These are phyloP conservation scores for Macquaria australasica DNA, from an alignment of 2,113 vertebrate genomes.

Conservation along the genomic window DNA sequence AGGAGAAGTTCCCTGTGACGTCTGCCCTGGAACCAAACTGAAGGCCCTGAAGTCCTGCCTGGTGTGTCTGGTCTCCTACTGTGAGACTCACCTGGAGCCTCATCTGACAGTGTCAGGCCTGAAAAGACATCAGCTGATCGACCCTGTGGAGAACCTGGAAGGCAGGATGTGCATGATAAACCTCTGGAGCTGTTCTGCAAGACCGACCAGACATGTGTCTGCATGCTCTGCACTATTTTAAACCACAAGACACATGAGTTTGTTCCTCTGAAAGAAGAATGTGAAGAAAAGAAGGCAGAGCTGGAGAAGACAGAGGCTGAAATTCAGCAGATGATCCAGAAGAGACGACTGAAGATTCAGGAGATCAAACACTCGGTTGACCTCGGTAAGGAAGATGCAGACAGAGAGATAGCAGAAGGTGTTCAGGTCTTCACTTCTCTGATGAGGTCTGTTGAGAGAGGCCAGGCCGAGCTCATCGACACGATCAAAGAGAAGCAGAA, in stretches of 20 bases:
- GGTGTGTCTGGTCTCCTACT: slow-evolving; percentile 20
- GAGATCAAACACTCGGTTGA: neutral
- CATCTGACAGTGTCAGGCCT: neutral
- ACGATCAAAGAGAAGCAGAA: neutral
- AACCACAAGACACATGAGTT: neutral
- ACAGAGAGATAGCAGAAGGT: slow-evolving; percentile 10
- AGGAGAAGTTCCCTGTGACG: slow-evolving; percentile 15
- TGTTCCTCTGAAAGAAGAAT: neutral
- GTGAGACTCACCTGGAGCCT: slow-evolving; percentile 6
- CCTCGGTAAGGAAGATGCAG: neutral
- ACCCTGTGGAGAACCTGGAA: slow-evolving; percentile 20
- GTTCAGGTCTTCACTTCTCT: slow-evolving; percentile 19
- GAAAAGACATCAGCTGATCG: slow-evolving; percentile 4
- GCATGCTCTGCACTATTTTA: neutral
- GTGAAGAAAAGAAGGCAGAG: neutral
- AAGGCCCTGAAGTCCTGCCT: slow-evolving; percentile 27
- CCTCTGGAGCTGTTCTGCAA: slow-evolving; percentile 33
- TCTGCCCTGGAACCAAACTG: slow-evolving; percentile 20
- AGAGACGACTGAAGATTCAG: neutral
- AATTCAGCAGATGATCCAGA: slow-evolving; percentile 4
- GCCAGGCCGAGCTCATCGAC: neutral
- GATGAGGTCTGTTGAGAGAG: neutral
- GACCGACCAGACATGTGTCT: slow-evolving; percentile 1
- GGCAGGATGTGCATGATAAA: slow-evolving; percentile 25
- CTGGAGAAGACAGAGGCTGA: neutral